Percentiles rank a stretch among this genome's conserved stretches.
These are phyloP conservation scores for Platichthys stellatus DNA, from an alignment of 2,113 vertebrate genomes.

Conservation along the genomic window DNA sequence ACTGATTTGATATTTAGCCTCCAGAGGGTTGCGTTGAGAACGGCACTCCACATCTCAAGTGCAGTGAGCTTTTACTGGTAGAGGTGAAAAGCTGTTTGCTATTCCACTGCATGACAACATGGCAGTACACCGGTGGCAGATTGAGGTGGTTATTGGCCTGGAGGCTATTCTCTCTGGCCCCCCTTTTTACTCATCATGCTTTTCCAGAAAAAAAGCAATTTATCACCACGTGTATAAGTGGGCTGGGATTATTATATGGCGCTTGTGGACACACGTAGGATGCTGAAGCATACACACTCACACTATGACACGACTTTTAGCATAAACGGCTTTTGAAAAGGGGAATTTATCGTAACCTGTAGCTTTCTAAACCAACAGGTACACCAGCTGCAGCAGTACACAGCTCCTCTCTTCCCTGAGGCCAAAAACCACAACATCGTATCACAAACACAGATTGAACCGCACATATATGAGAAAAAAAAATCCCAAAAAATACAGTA, in stretches of 20 bases:
- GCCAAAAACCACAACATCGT: neutral
- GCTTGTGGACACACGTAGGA: neutral
- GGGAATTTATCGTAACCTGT: neutral
- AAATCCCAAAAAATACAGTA: neutral
- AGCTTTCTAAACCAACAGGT: neutral
- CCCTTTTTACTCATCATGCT: neutral
- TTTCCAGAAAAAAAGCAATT: neutral
- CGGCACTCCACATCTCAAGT: conserved; percentile 50
- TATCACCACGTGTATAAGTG: neutral
- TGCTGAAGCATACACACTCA: neutral
- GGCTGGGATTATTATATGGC: neutral
- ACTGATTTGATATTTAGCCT: conserved; percentile 61
- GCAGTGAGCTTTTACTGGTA: conserved; percentile 40
- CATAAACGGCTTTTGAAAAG: neutral
- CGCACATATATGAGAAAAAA: neutral
- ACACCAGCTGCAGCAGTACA: neutral
- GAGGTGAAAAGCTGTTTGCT: conserved; percentile 43
- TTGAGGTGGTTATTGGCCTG: neutral
- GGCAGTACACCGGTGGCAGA: conserved; percentile 3
- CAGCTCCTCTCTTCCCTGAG: neutral
- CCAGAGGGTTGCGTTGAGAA: conserved; percentile 33
- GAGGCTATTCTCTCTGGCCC: neutral
- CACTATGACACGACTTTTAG: neutral
- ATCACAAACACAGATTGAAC: neutral
- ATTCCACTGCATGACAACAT: conserved; percentile 28